Evolutionary conservation across 2,888 invertebrate genomes (phyloP).

Genomic region (Cryptophagus acutangulus): DNA sequence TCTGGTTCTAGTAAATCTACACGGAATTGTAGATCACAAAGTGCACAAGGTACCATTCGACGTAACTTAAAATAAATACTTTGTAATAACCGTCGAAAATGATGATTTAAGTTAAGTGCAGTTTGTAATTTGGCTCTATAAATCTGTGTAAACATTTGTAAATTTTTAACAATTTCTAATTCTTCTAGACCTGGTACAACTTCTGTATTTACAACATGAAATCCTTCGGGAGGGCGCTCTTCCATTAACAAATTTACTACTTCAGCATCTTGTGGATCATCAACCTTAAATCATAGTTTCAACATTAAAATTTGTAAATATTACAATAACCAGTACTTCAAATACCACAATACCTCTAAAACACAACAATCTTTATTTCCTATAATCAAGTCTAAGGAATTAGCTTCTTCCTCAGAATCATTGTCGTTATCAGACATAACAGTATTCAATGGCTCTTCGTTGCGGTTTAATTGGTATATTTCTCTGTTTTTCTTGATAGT

Average conservation of each 20-base stretch:
- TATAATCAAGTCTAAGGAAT: constrained; percentile 63
- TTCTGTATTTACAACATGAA: constrained; percentile 76
- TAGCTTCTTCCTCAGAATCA: constrained; percentile 63
- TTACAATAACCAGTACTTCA: too few relatives aligned
- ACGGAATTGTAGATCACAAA: constrained; percentile 75
- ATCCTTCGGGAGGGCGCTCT: constrained; percentile 67
- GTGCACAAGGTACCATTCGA: constrained; percentile 79
- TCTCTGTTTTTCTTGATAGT: constrained; percentile 69
- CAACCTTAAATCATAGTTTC: constrained; percentile 56
- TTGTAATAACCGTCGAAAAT: constrained; percentile 59
- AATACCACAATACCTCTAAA: constrained; percentile 56
- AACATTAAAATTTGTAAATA: too few relatives aligned
- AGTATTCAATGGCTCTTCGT: background rate
- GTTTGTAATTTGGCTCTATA: constrained; percentile 62
- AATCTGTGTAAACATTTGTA: constrained; percentile 83
- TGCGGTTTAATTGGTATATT: constrained; percentile 51
- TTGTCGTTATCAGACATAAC: constrained; percentile 48
- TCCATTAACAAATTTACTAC: constrained; percentile 70
- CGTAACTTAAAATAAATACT: constrained; percentile 86
- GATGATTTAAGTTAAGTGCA: constrained; percentile 47
- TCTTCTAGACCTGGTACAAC: constrained; percentile 67
- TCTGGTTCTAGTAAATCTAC: constrained; percentile 84
- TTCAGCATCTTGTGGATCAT: constrained; percentile 78
- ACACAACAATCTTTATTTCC: constrained; percentile 78
- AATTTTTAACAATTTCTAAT: constrained; percentile 61